Percentiles rank a stretch among this genome's conserved stretches.
These are phyloP conservation scores for Trachymyrmex septentrionalis DNA, from an alignment of 1,140 invertebrate species.

Conservation along the genomic window DNA sequence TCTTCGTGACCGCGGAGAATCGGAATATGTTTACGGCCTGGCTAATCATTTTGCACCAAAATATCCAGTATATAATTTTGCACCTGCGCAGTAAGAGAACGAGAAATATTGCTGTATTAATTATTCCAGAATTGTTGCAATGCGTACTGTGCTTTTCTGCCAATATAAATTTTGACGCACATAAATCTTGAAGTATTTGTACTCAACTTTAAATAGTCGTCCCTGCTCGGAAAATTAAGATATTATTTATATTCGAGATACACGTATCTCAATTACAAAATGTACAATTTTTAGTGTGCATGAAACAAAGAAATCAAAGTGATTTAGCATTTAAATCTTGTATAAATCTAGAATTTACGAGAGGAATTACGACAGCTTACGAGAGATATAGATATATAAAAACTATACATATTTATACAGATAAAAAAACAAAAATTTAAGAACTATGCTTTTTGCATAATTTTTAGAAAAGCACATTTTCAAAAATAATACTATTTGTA, in stretches of 20 bases:
- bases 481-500: background rate
- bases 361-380: too few species aligned
- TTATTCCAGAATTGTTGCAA: background rate
- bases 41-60: conserved; percentile 85
- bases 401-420: background rate
- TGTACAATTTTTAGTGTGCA: background rate
- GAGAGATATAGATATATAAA: background rate
- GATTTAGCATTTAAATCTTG: conserved; percentile 33
- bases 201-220: background rate
- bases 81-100: conserved; percentile 47
- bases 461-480: background rate
- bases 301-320: background rate
- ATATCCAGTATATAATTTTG: conserved; percentile 87
- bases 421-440: background rate
- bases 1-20: conserved; percentile 86
- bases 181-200: background rate
- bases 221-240: background rate
- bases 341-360: background rate
- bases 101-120: background rate
- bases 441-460: background rate
- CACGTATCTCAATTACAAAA: background rate
- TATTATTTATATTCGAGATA: conserved; percentile 3
- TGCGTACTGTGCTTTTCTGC: background rate
- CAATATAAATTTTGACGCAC: background rate
- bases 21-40: conserved; percentile 85